phyloP scores from a whole-genome alignment of 2,888 invertebrate species.

The Cephus runcator region DNA sequence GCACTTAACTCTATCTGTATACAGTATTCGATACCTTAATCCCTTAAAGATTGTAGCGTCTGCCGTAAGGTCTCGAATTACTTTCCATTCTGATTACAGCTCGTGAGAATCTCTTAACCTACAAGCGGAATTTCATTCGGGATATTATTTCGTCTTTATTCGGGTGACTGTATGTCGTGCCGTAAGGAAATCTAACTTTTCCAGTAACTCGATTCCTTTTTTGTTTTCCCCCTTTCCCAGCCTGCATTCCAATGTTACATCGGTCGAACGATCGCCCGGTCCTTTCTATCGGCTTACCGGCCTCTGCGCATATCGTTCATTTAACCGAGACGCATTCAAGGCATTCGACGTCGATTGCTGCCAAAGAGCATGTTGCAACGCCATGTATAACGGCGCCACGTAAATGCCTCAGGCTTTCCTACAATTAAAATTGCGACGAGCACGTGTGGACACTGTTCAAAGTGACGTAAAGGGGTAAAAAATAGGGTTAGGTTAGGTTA shows the following conservation, averaged over 20 bases:
- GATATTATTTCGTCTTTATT: not conserved
- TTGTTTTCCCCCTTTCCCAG: not conserved
- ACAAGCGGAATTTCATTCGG: not conserved
- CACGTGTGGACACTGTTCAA: not conserved
- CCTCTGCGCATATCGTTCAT: not conserved
- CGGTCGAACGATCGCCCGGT: not conserved
- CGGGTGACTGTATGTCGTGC: not conserved
- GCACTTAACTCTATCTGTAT: not conserved
- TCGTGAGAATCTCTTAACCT: constrained; percentile 4
- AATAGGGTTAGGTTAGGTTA: not conserved
- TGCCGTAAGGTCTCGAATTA: not conserved
- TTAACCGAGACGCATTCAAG: not conserved
- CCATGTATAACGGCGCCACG: not conserved
- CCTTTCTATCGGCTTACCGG: not conserved
- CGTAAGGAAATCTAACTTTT: not conserved
- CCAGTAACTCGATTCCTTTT: not conserved
- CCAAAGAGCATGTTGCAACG: not conserved
- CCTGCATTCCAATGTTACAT: not conserved
- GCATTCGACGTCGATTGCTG: not conserved
- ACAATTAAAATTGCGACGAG: not conserved
- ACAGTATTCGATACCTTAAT: not conserved
- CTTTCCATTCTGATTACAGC: not conserved
- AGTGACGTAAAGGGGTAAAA: not conserved
- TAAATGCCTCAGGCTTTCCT: not conserved
- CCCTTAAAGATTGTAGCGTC: not conserved